Evolutionary conservation across 2,797 vertebrate species (phyloP).

Genomic region (Helarctos malayanus): DNA sequence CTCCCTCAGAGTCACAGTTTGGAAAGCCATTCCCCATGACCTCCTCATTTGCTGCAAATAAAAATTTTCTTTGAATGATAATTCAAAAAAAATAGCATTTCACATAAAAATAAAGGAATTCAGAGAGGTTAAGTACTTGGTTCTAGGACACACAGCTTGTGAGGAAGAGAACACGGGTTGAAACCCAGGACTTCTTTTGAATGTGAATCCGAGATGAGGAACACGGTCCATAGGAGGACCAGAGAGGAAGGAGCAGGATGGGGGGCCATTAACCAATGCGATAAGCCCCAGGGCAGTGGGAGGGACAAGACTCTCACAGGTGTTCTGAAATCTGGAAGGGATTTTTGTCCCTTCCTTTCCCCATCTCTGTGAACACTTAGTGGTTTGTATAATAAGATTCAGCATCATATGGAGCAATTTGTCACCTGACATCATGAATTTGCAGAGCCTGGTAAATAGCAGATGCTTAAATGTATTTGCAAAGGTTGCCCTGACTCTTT

Average conservation of each 20-base stretch:
- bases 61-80: not conserved
- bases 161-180: not conserved
- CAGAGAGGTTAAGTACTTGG: not conserved
- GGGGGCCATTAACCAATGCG: not conserved
- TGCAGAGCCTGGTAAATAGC: not conserved
- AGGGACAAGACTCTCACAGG: not conserved
- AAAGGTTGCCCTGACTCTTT: not conserved
- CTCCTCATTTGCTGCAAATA: not conserved
- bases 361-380: not conserved
- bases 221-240: not conserved
- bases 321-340: not conserved
- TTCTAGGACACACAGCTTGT: not conserved
- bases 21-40: not conserved
- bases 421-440: not conserved
- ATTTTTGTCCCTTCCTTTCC: not conserved
- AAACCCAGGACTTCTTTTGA: not conserved
- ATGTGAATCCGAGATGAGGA: not conserved
- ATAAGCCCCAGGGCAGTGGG: not conserved
- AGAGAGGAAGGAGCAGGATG: not conserved
- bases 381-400: not conserved
- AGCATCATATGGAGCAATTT: not conserved
- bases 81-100: not conserved
- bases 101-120: conserved; percentile 12
- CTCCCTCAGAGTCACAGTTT: not conserved
- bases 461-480: not conserved